phyloP scores from a whole-genome alignment of 2,797 vertebrate genomes.

The Rhabdophis nuchalis region DNA sequence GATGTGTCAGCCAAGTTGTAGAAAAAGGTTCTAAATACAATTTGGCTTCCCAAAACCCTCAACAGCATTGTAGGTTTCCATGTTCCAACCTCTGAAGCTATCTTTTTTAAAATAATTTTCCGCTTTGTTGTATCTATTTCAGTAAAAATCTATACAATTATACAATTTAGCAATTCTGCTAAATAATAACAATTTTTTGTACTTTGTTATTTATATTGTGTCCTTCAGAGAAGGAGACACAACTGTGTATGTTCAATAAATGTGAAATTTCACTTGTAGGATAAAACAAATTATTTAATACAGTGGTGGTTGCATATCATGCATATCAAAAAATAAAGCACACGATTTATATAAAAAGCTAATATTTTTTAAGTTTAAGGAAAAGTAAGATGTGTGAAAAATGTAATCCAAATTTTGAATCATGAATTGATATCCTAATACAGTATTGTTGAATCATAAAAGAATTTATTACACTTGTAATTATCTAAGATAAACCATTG shows the following conservation, averaged over 20 bases:
- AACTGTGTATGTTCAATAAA: slow-evolving; percentile 55
- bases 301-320: slow-evolving; percentile 51
- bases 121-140: slow-evolving; percentile 53
- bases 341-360: slow-evolving; percentile 41
- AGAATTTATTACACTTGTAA: neutral
- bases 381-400: slow-evolving; percentile 36
- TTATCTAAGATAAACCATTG: neutral
- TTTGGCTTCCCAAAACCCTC: slow-evolving; percentile 11
- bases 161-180: slow-evolving; percentile 58
- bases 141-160: slow-evolving; percentile 61
- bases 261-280: slow-evolving; percentile 62
- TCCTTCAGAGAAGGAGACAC: slow-evolving; percentile 49
- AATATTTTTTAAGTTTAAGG: slow-evolving; percentile 50
- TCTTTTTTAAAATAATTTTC: slow-evolving; percentile 62
- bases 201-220: slow-evolving; percentile 55
- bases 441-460: neutral
- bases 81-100: slow-evolving; percentile 38
- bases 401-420: neutral
- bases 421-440: neutral
- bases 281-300: slow-evolving; percentile 60
- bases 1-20: neutral
- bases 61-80: neutral
- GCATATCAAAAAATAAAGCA: slow-evolving; percentile 47
- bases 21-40: neutral
- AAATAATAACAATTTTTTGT: slow-evolving; percentile 63